These are phyloP conservation scores for Amblyjoppa proteus DNA, from an alignment of 2,888 invertebrate species.

Conservation along the genomic window DNA sequence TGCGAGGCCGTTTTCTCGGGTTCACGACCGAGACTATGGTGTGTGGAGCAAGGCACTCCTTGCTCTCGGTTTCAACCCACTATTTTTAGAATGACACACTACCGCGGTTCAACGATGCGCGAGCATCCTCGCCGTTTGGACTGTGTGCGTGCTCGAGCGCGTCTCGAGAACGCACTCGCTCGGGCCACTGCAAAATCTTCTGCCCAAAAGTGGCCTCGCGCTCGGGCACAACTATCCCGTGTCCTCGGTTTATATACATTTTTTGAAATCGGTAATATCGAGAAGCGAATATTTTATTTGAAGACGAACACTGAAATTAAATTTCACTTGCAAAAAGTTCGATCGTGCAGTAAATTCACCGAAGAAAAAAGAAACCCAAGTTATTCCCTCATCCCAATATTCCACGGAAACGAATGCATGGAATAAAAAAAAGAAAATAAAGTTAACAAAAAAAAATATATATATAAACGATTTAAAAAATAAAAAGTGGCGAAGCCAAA, in stretches of 20 bases:
- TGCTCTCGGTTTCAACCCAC: slow-evolving; percentile 67
- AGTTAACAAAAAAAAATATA: too few relatives aligned
- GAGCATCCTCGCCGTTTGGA: slow-evolving; percentile 59
- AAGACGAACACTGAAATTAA: too few relatives aligned
- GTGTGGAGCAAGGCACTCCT: slow-evolving; percentile 38
- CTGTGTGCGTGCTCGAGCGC: slow-evolving; percentile 45
- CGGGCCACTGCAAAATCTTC: slow-evolving; percentile 70
- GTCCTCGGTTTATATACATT: slow-evolving; percentile 2
- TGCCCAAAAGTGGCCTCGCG: slow-evolving; percentile 75
- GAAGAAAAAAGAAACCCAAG: too few relatives aligned
- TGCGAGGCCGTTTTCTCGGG: slow-evolving; percentile 78
- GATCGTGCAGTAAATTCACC: not conserved
- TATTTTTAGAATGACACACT: slow-evolving; percentile 84
- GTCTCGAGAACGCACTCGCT: slow-evolving; percentile 31
- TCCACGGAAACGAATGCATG: not conserved
- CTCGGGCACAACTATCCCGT: slow-evolving; percentile 26
- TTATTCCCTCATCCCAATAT: too few relatives aligned
- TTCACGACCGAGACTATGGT: slow-evolving; percentile 78
- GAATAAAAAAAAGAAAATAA: not conserved
- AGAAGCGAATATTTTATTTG: too few relatives aligned
- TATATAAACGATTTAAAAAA: not conserved
- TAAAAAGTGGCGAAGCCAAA: slow-evolving; percentile 8
- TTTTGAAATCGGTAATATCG: not conserved
- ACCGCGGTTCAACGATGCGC: slow-evolving; percentile 81
- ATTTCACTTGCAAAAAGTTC: not conserved